phyloP scores from a whole-genome alignment of 1,140 invertebrate species.

The Archivesica marissinica region DNA sequence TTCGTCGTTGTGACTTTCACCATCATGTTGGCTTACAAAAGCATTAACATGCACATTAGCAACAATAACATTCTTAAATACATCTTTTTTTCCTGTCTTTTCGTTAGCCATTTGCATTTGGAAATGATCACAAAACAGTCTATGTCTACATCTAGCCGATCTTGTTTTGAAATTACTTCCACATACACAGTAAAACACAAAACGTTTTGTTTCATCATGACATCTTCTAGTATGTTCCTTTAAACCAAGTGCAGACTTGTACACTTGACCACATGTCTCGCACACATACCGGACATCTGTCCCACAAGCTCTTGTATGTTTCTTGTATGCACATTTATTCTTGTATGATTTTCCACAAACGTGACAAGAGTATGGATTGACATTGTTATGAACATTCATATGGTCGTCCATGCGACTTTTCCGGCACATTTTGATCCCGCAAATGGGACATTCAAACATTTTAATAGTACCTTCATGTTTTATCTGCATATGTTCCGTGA shows the following conservation, averaged over 20 bases:
- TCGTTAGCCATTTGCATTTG: too few species aligned
- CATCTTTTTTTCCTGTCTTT: too few species aligned
- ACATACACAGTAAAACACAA: slow-evolving; percentile 11
- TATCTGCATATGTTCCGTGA: slow-evolving; percentile 28
- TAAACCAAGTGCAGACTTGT: neutral
- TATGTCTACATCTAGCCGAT: slow-evolving; percentile 18
- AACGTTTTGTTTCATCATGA: slow-evolving; percentile 19
- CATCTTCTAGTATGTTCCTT: slow-evolving; percentile 5
- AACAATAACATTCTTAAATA: too few species aligned
- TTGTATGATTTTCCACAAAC: slow-evolving; percentile 13
- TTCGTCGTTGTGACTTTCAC: too few species aligned
- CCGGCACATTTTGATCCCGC: slow-evolving; percentile 19
- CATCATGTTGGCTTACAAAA: too few species aligned
- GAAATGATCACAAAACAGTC: slow-evolving; percentile 7
- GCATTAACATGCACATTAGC: too few species aligned
- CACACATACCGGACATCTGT: neutral
- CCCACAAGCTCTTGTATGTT: slow-evolving; percentile 16
- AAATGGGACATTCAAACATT: slow-evolving; percentile 15
- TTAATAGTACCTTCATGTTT: slow-evolving; percentile 31
- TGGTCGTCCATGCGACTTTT: slow-evolving; percentile 24
- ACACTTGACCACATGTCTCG: slow-evolving; percentile 10
- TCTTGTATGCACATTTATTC: slow-evolving; percentile 25
- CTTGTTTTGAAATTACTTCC: slow-evolving; percentile 3
- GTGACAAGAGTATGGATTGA: slow-evolving; percentile 13
- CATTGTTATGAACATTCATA: slow-evolving; percentile 23